Evolutionary conservation across 1,140 invertebrate genomes (phyloP).

Genomic region (Drosophila pandora): DNA sequence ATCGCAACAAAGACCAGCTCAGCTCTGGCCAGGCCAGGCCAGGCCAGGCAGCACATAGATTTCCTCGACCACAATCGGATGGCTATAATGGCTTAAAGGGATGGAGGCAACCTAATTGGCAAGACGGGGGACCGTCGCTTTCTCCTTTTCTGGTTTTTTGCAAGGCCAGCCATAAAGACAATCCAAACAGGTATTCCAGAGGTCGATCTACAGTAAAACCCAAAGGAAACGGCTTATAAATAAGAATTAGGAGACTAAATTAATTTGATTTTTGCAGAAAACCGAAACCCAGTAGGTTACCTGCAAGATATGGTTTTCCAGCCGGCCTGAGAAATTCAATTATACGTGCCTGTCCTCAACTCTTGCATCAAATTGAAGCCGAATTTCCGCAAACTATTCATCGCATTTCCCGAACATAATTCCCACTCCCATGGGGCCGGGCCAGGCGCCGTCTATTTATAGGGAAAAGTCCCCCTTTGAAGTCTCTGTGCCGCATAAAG

Average conservation of each 20-base stretch:
- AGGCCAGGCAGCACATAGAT: conserved; percentile 36
- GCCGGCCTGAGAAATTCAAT: not conserved
- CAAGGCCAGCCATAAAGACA: conserved; percentile 29
- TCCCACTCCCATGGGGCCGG: conserved; percentile 21
- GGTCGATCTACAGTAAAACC: conserved; percentile 10
- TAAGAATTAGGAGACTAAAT: too few relatives aligned
- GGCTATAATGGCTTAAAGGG: conserved; percentile 1
- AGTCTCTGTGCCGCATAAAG: conserved; percentile 28
- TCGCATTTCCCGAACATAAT: conserved; percentile 27
- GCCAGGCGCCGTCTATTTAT: conserved; percentile 16
- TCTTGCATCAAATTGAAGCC: conserved; percentile 40
- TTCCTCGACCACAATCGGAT: conserved; percentile 46
- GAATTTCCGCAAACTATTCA: conserved; percentile 46
- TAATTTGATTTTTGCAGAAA: not conserved
- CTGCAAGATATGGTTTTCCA: not conserved
- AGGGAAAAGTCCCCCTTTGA: conserved; percentile 41
- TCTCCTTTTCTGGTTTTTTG: conserved; percentile 19
- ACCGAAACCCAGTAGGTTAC: not conserved
- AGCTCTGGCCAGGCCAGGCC: not conserved
- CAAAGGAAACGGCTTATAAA: not conserved
- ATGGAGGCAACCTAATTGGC: conserved; percentile 42
- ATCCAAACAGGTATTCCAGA: conserved; percentile 9
- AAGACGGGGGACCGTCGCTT: conserved; percentile 28
- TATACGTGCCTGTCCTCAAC: not conserved
- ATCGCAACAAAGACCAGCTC: conserved; percentile 33